Conservation (phyloP, 2,113 vertebrate genomes). For the Microcebus tavaratra region DNA sequence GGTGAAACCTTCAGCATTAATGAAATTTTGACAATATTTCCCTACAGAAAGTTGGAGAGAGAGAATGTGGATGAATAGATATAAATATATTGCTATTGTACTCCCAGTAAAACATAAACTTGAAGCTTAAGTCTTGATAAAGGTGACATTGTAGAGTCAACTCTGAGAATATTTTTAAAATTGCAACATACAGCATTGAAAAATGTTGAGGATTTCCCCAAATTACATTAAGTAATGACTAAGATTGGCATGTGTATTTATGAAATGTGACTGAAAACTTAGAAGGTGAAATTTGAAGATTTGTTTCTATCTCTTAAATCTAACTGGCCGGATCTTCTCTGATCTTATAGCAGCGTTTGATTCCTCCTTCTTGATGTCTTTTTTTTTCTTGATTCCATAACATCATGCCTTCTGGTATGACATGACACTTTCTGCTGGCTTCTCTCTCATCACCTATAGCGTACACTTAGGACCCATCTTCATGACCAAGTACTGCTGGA, state of each 20-base stretch:
- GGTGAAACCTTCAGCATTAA: not conserved
- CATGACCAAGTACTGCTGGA: not conserved
- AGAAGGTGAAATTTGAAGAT: not conserved
- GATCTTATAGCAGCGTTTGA: fast-evolving
- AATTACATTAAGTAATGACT: not conserved
- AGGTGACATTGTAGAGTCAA: not conserved
- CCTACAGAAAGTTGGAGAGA: not conserved
- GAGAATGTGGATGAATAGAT: not conserved
- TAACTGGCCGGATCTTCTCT: not conserved
- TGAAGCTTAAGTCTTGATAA: not conserved
- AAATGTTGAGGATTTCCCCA: not conserved
- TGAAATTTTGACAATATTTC: too few species aligned
- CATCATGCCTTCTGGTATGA: not conserved
- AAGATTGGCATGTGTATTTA: not conserved
- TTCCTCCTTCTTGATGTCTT: not conserved
- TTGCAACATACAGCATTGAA: not conserved
- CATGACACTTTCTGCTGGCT: not conserved
- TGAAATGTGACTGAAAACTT: not conserved
- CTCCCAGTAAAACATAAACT: not conserved
- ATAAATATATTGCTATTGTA: not conserved
- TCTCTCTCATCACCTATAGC: not conserved
- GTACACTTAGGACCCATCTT: too few species aligned
- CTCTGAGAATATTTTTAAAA: not conserved
- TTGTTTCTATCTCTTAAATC: not conserved
- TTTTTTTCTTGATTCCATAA: not conserved